phyloP scores from a whole-genome alignment of 2,113 vertebrate genomes.

The Acrocephalus kingi region DNA sequence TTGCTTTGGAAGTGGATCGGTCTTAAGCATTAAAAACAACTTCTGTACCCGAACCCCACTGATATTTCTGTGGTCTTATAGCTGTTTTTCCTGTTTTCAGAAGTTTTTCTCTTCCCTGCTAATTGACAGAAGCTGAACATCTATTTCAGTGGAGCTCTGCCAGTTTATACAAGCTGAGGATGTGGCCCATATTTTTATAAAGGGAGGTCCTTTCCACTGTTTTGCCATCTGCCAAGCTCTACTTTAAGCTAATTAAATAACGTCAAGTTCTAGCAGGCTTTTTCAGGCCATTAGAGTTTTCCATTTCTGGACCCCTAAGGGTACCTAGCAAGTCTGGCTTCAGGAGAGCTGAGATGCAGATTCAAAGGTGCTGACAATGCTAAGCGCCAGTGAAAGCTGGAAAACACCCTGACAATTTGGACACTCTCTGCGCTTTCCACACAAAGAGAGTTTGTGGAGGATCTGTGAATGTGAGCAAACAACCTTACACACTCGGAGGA shows the following conservation, averaged over 20 bases:
- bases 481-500: not conserved
- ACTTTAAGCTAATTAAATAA: slow-evolving; percentile 28
- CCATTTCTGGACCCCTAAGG: not conserved
- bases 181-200: slow-evolving; percentile 47
- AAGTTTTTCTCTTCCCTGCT: not conserved
- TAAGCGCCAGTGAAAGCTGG: not conserved
- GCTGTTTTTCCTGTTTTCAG: not conserved
- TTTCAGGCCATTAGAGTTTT: slow-evolving; percentile 17
- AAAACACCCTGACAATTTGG: not conserved
- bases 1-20: not conserved
- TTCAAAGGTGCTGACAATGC: not conserved
- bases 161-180: slow-evolving; percentile 52
- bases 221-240: slow-evolving; percentile 45
- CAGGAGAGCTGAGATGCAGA: not conserved
- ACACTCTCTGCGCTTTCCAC: not conserved
- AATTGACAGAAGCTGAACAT: slow-evolving; percentile 3
- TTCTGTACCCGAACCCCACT: not conserved
- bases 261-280: not conserved
- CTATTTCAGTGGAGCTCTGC: slow-evolving; percentile 15
- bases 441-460: not conserved
- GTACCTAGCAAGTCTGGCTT: not conserved
- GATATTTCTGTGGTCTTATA: not conserved
- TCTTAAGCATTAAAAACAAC: not conserved
- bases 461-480: not conserved
- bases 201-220: slow-evolving; percentile 48